These are phyloP conservation scores for Galagoides demidoff DNA, from an alignment of 2,797 vertebrate genomes.

Conservation along the genomic window DNA sequence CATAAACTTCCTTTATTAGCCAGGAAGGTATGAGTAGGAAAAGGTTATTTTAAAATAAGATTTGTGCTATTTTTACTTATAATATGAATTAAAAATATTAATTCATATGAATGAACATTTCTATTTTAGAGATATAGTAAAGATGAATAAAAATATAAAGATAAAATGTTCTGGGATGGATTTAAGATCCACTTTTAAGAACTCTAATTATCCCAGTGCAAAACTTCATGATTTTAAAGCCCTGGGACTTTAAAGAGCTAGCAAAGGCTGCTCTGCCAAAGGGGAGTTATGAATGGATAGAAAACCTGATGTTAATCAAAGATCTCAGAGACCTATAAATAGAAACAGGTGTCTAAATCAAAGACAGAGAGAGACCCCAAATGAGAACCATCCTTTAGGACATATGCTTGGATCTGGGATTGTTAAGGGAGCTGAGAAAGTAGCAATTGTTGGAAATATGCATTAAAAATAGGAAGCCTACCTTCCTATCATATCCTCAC, in stretches of 20 bases:
- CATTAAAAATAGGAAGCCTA: constrained; percentile 55
- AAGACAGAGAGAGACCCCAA: constrained; percentile 66
- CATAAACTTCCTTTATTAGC: neutral
- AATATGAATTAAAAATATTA: neutral
- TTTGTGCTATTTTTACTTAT: neutral
- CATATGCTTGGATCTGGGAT: constrained; percentile 19
- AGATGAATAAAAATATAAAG: constrained; percentile 58
- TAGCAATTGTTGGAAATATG: constrained; percentile 58
- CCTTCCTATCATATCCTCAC: neutral
- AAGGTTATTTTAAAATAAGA: constrained; percentile 40
- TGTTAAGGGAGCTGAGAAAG: constrained; percentile 71
- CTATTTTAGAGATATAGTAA: constrained; percentile 37
- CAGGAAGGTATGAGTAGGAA: neutral
- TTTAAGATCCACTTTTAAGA: constrained; percentile 69
- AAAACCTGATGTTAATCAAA: constrained; percentile 78
- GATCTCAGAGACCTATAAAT: constrained; percentile 74
- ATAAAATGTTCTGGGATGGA: constrained; percentile 59
- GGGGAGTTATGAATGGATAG: constrained; percentile 53
- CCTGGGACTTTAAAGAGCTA: constrained; percentile 72
- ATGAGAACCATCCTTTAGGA: constrained; percentile 72
- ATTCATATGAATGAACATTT: constrained; percentile 26
- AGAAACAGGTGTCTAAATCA: constrained; percentile 81
- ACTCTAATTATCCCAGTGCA: constrained; percentile 63
- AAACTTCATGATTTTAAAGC: constrained; percentile 69
- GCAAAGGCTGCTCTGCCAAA: constrained; percentile 46